Evolutionary conservation across 2,113 vertebrate species (phyloP), one percentile per base, ranked within the genome.

Genomic region (Malurus elegans): DNA sequence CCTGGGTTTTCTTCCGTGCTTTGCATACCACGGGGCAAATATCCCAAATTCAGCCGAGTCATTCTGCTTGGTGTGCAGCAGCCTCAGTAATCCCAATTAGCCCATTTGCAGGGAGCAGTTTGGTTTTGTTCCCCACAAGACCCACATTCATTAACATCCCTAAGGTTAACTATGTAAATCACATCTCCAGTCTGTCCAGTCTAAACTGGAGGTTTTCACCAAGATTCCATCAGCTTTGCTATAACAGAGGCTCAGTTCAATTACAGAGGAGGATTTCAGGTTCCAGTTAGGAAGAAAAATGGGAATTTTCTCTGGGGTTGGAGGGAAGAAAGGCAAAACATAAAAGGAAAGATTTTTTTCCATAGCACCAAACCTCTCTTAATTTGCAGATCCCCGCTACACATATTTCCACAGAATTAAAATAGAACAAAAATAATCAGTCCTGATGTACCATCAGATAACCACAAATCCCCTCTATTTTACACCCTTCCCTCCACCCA

Each of bases 1-100:
- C 91, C 34, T 5, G 18, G 56, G 62, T 87, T 90, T 48, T 90
- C 84, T 84, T 69, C 88, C 14, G 40, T 97, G 95, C 89, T 95
- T 87, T 84, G 92, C 89, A 92, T 95, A 91, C 61, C 66, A 26
- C 3, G 6, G 69, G 62, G 28, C 23, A 95, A 85, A 97, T 95
- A 95, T 88, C 75, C 67, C 79, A 73, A 34, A 54, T 24, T 36
- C 56, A 72, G 61, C 48, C n/a, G 8, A 4, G 8, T 50, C 36
- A 31, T 61, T 85, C 61, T 9, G 11, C 64, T 26, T 45, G 13
- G 7, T 70, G 74, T 76, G 71, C 64, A 45, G 31, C 60, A 92
- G 47, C 75, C 45, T 94, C 93, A 80, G 67, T 56, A 70, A 40
- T 74, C 34, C 60, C 17, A 93, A 65, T 88, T 67, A 95, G 57